Percentiles rank a stretch among this genome's conserved stretches.
These are phyloP conservation scores for Nemotelus nigrinus DNA, from an alignment of 2,888 invertebrate genomes.

Conservation along the genomic window DNA sequence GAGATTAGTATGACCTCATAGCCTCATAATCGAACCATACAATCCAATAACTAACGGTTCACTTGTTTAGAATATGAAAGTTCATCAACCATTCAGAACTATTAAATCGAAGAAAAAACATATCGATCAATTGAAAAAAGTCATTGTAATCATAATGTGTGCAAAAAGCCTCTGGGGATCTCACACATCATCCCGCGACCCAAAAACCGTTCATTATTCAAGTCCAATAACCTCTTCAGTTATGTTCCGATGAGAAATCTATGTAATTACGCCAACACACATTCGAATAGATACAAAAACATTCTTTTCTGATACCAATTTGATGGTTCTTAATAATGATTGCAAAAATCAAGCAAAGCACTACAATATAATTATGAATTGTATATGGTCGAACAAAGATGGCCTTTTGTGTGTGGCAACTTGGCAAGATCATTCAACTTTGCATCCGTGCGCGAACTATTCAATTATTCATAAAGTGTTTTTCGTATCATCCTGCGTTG, in stretches of 20 bases:
- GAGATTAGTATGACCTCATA: too few relatives aligned
- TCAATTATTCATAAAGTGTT: background rate
- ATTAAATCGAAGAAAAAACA: background rate
- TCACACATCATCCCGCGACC: background rate
- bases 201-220: conserved; percentile 10
- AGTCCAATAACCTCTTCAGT: conserved; percentile 20
- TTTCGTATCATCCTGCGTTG: too few relatives aligned
- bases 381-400: background rate
- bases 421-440: conserved; percentile 18
- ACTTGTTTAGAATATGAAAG: too few relatives aligned
- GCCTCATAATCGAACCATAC: too few relatives aligned
- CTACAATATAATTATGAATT: background rate
- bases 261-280: background rate
- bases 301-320: background rate
- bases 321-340: conserved; percentile 13
- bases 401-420: background rate
- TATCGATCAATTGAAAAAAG: background rate
- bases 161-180: background rate
- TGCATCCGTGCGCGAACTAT: background rate
- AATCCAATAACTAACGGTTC: too few relatives aligned
- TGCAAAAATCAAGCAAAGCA: conserved; percentile 1
- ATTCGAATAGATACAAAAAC: background rate
- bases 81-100: too few relatives aligned
- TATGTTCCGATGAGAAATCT: background rate
- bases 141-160: background rate